Evolutionary conservation across 2,888 invertebrate species (phyloP).

Genomic region (Xestia rhomboidea): DNA sequence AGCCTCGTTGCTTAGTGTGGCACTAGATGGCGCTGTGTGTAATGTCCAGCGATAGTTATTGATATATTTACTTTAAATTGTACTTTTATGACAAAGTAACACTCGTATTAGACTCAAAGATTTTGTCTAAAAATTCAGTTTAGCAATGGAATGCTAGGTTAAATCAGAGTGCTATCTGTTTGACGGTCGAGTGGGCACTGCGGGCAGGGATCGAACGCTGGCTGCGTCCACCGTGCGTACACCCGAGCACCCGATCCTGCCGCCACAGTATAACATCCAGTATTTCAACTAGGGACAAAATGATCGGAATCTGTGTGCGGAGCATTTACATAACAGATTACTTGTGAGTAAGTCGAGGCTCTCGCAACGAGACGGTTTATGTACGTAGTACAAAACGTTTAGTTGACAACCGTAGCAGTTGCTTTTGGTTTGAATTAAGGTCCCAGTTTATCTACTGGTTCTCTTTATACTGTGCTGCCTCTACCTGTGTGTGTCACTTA

Average conservation of each 20-base stretch:
- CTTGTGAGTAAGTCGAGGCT: not conserved
- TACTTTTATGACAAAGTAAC: not conserved
- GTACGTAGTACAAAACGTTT: not conserved
- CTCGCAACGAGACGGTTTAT: not conserved
- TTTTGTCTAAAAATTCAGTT: slow-evolving; percentile 20
- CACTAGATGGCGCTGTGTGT: too few relatives aligned
- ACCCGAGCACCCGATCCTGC: not conserved
- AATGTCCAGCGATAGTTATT: too few relatives aligned
- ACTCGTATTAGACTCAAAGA: not conserved
- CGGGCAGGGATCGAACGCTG: slow-evolving; percentile 37
- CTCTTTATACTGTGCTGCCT: not conserved
- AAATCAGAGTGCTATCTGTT: slow-evolving; percentile 51
- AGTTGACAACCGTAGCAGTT: not conserved
- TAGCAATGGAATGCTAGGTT: slow-evolving; percentile 22
- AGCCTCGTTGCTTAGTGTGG: too few relatives aligned
- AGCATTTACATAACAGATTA: not conserved
- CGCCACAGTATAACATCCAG: not conserved
- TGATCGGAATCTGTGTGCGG: not conserved
- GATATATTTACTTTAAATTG: too few relatives aligned
- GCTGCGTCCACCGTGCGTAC: slow-evolving; percentile 32
- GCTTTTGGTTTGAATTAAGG: not conserved
- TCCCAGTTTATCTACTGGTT: not conserved
- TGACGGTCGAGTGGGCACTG: slow-evolving; percentile 52
- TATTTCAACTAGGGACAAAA: not conserved
- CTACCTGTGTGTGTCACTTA: slow-evolving; percentile 4